phyloP scores from a whole-genome alignment of 2,113 vertebrate genomes.

The Plecturocebus donacophilus region DNA sequence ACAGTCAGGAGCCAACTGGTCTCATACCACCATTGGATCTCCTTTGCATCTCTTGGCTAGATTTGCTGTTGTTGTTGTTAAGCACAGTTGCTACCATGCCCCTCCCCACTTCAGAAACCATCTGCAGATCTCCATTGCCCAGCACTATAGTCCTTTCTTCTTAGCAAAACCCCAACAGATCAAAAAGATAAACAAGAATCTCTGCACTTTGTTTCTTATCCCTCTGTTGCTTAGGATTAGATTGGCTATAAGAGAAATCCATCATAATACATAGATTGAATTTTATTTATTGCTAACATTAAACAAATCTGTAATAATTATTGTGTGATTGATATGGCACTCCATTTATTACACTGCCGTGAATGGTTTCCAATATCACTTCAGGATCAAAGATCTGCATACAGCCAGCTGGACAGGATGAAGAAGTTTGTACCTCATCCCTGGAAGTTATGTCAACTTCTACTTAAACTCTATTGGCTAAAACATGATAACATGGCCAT shows the following conservation, averaged over 20 bases:
- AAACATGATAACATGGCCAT: neutral
- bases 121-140: neutral
- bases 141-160: neutral
- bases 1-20: neutral
- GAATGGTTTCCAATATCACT: slow-evolving; percentile 1
- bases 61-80: neutral
- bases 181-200: neutral
- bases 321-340: neutral
- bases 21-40: neutral
- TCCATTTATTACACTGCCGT: neutral
- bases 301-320: slow-evolving; percentile 1
- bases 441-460: neutral
- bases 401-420: neutral
- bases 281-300: slow-evolving; percentile 2
- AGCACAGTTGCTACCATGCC: neutral
- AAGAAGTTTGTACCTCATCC: neutral
- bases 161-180: neutral
- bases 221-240: neutral
- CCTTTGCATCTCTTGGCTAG: neutral
- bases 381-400: neutral
- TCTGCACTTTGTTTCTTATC: neutral
- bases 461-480: neutral
- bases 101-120: neutral
- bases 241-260: neutral
- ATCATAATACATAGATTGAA: neutral